Evolutionary conservation across 2,797 vertebrate genomes (phyloP), one percentile per base, ranked within the genome.

Genomic region (Leptatherina wallacei): DNA sequence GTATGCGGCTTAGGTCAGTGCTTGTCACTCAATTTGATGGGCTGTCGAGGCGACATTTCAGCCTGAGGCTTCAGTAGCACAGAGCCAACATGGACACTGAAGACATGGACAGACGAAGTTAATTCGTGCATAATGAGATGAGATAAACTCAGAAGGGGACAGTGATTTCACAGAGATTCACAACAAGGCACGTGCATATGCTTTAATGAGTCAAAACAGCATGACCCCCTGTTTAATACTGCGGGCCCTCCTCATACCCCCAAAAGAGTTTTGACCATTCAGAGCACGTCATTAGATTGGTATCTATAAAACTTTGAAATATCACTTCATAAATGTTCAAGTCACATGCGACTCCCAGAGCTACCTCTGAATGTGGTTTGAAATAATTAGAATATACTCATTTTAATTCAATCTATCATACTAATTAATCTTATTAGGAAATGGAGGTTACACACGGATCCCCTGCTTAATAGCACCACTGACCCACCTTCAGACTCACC

Each of bases 11-110:
- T 83, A 61, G 67, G 77, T 78, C 68, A 61, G 44, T 64, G 58
- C 73, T 71, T 91, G 90, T 88, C 91, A 92, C 67, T 92, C 90
- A 91, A 52, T 63, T 76, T 93, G 89, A 93, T 67, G 82, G 71
- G 73, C 77, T 80, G 80, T 77, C 72, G 74, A 84, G 61, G 74
- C 57, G 59, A 85, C 82, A 69, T 76, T 59, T 82, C 40, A 78
- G 73, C 90, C 85, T 16, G 73, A 77, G 85, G 91, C 86, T 16
- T 65, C 49, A 44, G 66, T 38, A 84, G 77, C 80, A 70, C 38
- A 56, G 73, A 77, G 68, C 30, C 81, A 67, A 61, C 51, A 30
- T 47, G 59, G 56, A 60, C 71, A 51, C 44, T 54, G 33, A 84
- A 74, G 55, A 77, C 61, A 47, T 35, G 63, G 67, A 75, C 69